These are phyloP conservation scores for Amaurobius ferox DNA, from an alignment of 2,888 invertebrate genomes.

Conservation along the genomic window DNA sequence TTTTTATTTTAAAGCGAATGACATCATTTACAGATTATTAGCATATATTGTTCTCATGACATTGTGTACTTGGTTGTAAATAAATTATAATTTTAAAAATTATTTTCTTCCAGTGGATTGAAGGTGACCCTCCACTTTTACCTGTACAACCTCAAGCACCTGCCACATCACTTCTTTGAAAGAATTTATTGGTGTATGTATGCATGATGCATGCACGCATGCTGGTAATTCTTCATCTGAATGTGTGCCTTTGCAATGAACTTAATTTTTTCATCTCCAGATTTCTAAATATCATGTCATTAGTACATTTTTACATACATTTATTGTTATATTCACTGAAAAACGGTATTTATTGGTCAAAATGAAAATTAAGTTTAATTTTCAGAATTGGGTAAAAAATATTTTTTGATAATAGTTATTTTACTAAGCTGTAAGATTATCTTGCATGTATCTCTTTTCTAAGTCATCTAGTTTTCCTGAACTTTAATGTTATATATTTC, in stretches of 20 bases:
- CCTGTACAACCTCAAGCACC: conserved; percentile 61
- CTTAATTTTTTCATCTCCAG: background rate
- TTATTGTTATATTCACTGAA: background rate
- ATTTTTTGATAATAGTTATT: too few relatives aligned
- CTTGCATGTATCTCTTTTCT: too few relatives aligned
- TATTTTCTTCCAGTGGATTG: conserved; percentile 66
- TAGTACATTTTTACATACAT: background rate
- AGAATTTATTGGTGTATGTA: background rate
- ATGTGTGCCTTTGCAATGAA: background rate
- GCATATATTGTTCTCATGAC: too few relatives aligned
- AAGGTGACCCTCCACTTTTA: conserved; percentile 73
- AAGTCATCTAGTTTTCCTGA: too few relatives aligned
- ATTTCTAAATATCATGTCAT: background rate
- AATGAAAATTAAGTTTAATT: too few relatives aligned
- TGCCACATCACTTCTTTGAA: conserved; percentile 56
- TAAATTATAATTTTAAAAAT: too few relatives aligned
- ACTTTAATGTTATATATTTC: too few relatives aligned
- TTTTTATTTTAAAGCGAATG: too few relatives aligned
- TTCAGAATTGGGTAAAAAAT: too few relatives aligned
- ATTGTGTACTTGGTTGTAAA: too few relatives aligned
- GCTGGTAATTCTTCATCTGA: background rate
- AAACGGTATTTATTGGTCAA: background rate
- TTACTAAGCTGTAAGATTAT: too few relatives aligned
- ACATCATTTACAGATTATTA: too few relatives aligned
- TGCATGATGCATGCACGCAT: background rate